Percentiles rank a stretch among this genome's conserved stretches.
These are phyloP conservation scores for Pheosia gnoma DNA, from an alignment of 2,888 invertebrate genomes.

Conservation along the genomic window DNA sequence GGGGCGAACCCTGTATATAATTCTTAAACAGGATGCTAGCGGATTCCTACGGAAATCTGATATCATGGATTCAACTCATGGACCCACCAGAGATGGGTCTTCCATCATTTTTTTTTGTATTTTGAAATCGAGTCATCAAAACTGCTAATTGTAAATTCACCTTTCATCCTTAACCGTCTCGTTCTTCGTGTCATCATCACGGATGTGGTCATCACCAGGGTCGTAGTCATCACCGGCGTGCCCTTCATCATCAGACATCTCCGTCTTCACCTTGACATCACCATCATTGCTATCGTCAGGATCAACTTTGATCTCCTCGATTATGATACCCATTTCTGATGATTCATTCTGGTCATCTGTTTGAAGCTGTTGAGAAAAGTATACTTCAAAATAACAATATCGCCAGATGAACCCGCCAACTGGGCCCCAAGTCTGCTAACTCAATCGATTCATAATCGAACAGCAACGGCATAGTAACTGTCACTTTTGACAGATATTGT, in stretches of 20 bases:
- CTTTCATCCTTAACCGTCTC: conserved; percentile 33
- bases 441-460: too few species aligned
- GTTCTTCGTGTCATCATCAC: conserved; percentile 10
- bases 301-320: conserved; percentile 33
- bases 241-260: conserved; percentile 15
- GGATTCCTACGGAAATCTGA: too few species aligned
- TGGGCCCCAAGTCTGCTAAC: too few species aligned
- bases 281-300: not conserved
- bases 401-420: too few species aligned
- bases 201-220: not conserved
- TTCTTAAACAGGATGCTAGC: too few species aligned
- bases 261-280: conserved; percentile 24
- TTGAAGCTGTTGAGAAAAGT: conserved; percentile 10
- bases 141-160: conserved; percentile 11
- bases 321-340: conserved; percentile 25
- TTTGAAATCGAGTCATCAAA: too few species aligned
- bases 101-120: too few species aligned
- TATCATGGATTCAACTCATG: too few species aligned
- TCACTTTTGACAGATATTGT: too few species aligned
- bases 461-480: too few species aligned
- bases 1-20: too few species aligned
- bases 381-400: not conserved
- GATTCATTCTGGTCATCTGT: conserved; percentile 22
- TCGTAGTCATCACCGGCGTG: not conserved
- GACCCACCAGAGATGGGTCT: too few species aligned